Evolutionary conservation across 2,888 invertebrate genomes (phyloP).

Genomic region (Clostera curtula): DNA sequence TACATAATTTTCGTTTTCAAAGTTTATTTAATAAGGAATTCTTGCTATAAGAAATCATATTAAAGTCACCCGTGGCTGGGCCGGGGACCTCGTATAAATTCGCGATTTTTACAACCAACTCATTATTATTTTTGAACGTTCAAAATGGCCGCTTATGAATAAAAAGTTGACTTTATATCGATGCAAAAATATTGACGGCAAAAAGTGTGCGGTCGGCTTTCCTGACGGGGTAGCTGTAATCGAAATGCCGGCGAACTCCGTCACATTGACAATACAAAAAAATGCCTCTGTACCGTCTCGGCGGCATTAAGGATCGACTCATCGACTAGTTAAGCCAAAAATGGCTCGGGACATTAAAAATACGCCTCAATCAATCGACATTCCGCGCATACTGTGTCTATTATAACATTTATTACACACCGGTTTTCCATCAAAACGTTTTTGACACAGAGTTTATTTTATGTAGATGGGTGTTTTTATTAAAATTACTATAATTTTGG

Average conservation of each 20-base stretch:
- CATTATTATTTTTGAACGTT: constrained; percentile 66
- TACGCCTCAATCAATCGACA: constrained; percentile 32
- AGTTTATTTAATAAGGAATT: constrained; percentile 67
- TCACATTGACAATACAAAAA: constrained; percentile 23
- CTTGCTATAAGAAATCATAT: constrained; percentile 65
- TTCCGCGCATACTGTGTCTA: constrained; percentile 50
- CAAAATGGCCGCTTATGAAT: constrained; percentile 60
- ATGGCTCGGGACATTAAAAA: constrained; percentile 27
- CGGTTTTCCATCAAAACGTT: constrained; percentile 37
- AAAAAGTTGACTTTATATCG: constrained; percentile 61
- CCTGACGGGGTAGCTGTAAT: constrained; percentile 27
- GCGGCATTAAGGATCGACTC: constrained; percentile 23
- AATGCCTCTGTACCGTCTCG: constrained; percentile 18
- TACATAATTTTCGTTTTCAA: constrained; percentile 66
- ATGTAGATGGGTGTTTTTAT: constrained; percentile 67
- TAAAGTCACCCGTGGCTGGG: constrained; percentile 37
- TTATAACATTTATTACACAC: constrained; percentile 50
- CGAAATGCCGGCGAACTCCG: constrained; percentile 20
- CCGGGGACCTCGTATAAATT: constrained; percentile 54
- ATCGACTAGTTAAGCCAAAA: constrained; percentile 18
- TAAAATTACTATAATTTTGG: constrained; percentile 73
- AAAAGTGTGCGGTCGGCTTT: constrained; percentile 37
- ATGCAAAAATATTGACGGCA: constrained; percentile 64
- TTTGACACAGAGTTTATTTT: constrained; percentile 55
- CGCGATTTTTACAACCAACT: constrained; percentile 65